These are phyloP conservation scores for Hippocampus barbouri DNA, from an alignment of 2,113 vertebrate species.

Conservation along the genomic window DNA sequence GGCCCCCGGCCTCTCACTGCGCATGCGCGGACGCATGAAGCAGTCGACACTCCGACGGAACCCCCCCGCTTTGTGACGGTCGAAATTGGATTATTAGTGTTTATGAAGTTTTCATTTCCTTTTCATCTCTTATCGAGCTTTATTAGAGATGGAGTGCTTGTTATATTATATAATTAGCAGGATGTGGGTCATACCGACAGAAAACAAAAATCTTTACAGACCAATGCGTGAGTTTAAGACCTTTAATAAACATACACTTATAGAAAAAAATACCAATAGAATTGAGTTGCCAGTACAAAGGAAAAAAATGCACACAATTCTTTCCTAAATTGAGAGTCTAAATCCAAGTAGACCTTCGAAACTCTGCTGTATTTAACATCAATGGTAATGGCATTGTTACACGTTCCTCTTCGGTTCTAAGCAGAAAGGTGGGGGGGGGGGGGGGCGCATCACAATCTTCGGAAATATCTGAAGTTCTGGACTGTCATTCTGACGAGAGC, in stretches of 20 bases:
- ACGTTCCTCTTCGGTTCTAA: background rate
- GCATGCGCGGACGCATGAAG: slow-evolving; percentile 64
- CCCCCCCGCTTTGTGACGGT: slow-evolving; percentile 11
- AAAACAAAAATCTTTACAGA: slow-evolving; percentile 18
- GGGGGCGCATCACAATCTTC: background rate
- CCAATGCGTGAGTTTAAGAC: slow-evolving; percentile 17
- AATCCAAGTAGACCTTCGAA: background rate
- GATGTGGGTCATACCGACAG: slow-evolving; percentile 52
- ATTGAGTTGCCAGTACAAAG: slow-evolving; percentile 8
- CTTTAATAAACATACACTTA: slow-evolving; percentile 55
- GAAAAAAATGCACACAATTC: background rate
- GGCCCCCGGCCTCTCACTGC: slow-evolving; percentile 59
- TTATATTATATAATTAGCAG: slow-evolving; percentile 50
- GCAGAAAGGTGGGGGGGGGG: no score
- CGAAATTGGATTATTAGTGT: background rate
- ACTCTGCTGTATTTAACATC: background rate
- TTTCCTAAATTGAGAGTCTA: slow-evolving; percentile 5
- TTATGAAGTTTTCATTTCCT: background rate
- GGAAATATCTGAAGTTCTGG: background rate
- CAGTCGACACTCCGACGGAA: slow-evolving; percentile 26
- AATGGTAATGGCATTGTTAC: background rate
- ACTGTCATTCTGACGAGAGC: background rate
- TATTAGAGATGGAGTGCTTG: background rate
- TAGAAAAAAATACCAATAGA: slow-evolving; percentile 16
- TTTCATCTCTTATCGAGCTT: background rate